Evolutionary conservation across 2,888 invertebrate species (phyloP), one percentile per base, ranked within the genome.

Genomic region (Parnassius mnemosyne): DNA sequence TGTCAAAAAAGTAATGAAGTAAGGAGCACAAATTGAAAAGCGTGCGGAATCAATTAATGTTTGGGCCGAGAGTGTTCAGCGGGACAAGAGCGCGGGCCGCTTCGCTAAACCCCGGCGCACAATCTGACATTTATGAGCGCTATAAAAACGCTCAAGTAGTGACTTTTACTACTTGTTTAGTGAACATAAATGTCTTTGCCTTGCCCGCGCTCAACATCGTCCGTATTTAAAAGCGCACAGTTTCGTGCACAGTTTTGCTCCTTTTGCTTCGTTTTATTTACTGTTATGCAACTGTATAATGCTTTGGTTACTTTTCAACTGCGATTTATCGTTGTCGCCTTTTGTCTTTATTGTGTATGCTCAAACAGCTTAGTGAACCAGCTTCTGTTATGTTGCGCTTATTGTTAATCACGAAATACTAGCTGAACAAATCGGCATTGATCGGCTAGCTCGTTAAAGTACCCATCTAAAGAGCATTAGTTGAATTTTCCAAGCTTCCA

Each of bases 131-230:
- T 92, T 92, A 92, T 90, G 92, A 91, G 87, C 85, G 90, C 89
- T 88, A 91, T 92, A 92, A 92, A 92, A 91, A 92, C 92, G 89
- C 90, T 92, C 92, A 91, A 92, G 90, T 85, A 91, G 89, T 90
- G 92, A 92, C 92, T 92, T 92, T 92, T 92, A 92, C 92, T 92
- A 92, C 92, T 92, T 92, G 92, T 92, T 92, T 92, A 92, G 92
- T 90, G 92, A 89, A 92, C 92, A 92, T 92, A 92, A 92, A 92
- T 91, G 92, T 92, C 92, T 92, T 89, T 89, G 89, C 89, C 86
- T 90, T 89, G 80, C 89, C 85, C 89, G 85, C 83, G 87, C 82
- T 85, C 84, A 84, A 85, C 87, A 84, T 89, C 89, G 85, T 79
- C 86, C 89, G 89, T 90, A 91, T 91, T 91, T 90, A 91, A 90